These are phyloP conservation scores for Oxytorus armatus DNA, from an alignment of 2,888 invertebrate genomes.

Conservation along the genomic window DNA sequence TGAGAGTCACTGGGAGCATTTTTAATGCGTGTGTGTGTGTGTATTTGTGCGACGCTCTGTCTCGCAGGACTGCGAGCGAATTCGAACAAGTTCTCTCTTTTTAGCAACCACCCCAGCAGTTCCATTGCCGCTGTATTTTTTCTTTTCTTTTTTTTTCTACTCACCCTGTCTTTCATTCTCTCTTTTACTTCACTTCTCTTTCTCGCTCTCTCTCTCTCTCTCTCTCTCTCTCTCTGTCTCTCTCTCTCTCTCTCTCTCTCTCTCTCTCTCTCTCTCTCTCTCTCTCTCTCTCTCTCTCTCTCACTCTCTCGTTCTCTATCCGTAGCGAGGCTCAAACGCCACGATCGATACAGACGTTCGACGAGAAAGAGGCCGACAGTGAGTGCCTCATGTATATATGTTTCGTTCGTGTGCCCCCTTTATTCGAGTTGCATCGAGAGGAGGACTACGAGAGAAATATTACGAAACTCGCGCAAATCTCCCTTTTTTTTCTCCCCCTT, in stretches of 20 bases:
- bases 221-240: conserved; percentile 26
- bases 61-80: conserved; percentile 56
- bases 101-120: conserved; percentile 51
- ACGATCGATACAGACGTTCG: conserved; percentile 70
- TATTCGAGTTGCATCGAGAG: conserved; percentile 45
- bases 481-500: conserved; percentile 21
- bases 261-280: conserved; percentile 31
- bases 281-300: conserved; percentile 46
- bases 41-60: conserved; percentile 37
- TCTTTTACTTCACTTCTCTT: conserved; percentile 15
- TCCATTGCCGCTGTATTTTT: conserved; percentile 43
- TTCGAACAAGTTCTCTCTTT: conserved; percentile 57
- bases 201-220: conserved; percentile 25
- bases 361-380: conserved; percentile 59
- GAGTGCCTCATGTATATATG: conserved; percentile 43
- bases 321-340: conserved; percentile 64
- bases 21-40: too few relatives aligned
- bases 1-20: conserved; percentile 66
- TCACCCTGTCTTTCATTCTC: conserved; percentile 1
- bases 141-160: conserved; percentile 38
- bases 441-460: conserved; percentile 35
- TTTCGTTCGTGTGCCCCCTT: conserved; percentile 40
- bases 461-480: conserved; percentile 28
- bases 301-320: too few relatives aligned
- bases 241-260: conserved; percentile 21